Evolutionary conservation across 2,113 vertebrate genomes (phyloP).

Genomic region (Murina feae): DNA sequence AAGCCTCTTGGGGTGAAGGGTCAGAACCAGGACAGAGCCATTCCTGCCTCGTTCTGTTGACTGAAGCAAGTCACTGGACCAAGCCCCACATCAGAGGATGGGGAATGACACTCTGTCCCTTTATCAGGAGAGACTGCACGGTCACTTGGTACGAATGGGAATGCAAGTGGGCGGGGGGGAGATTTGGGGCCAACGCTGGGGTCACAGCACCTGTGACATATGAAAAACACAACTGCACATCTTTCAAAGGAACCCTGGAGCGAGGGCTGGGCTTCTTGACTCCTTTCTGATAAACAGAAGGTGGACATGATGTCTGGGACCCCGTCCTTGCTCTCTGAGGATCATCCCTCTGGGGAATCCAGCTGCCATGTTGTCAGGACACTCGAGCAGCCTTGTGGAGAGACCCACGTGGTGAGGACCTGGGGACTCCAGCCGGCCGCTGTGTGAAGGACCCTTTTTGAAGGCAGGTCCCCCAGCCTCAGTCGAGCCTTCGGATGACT

Average conservation of each 20-base stretch:
- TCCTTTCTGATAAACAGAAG: background rate
- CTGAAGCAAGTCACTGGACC: background rate
- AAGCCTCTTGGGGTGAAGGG: too few relatives aligned
- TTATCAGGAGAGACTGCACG: background rate
- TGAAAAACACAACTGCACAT: fast-evolving
- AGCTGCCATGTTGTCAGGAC: background rate
- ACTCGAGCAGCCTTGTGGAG: background rate
- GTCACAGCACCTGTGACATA: fast-evolving
- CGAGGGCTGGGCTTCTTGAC: background rate
- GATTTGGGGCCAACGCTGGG: background rate
- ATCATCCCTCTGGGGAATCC: background rate
- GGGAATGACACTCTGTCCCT: background rate
- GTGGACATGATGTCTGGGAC: fast-evolving
- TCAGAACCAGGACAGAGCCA: background rate
- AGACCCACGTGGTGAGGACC: background rate
- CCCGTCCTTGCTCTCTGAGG: too few relatives aligned
- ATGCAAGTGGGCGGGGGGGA: background rate
- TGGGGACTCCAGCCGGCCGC: background rate
- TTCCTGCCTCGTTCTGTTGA: background rate
- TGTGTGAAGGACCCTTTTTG: background rate
- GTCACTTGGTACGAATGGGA: background rate
- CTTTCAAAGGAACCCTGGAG: background rate
- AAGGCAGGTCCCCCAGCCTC: background rate
- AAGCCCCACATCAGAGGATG: background rate
- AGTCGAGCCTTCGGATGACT: background rate